Conservation (phyloP, 2,113 vertebrate species). For the Acrocephalus kingi region DNA sequence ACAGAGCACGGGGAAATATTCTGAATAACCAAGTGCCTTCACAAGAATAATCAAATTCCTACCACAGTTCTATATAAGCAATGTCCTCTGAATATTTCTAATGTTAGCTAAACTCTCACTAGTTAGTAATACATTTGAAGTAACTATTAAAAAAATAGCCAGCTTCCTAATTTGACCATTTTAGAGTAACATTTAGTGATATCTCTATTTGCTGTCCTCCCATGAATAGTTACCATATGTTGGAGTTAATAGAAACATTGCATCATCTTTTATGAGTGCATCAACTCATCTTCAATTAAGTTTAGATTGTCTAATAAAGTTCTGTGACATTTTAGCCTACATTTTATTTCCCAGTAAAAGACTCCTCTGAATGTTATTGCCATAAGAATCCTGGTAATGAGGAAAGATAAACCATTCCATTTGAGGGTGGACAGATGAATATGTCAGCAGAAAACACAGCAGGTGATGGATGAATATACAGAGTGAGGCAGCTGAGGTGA, state of each 20-base stretch:
- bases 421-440: constrained; percentile 47
- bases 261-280: constrained; percentile 73
- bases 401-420: constrained; percentile 41
- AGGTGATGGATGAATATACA: neutral
- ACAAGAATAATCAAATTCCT: neutral
- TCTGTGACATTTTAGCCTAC: constrained; percentile 74
- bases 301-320: constrained; percentile 76
- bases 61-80: neutral
- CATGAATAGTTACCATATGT: constrained; percentile 32
- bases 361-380: constrained; percentile 60
- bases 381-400: constrained; percentile 37
- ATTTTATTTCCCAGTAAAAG: constrained; percentile 73
- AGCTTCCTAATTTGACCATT: neutral
- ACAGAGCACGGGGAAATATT: neutral
- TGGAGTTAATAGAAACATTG: constrained; percentile 47
- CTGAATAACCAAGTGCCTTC: neutral
- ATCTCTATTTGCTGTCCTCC: neutral
- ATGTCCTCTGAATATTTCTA: neutral
- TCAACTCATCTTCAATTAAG: constrained; percentile 77
- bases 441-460: neutral
- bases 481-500: neutral
- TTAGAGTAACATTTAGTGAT: neutral
- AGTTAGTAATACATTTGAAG: neutral
- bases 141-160: neutral
- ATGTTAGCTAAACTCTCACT: neutral